Percentiles rank a stretch among this genome's conserved stretches.
phyloP scores from a whole-genome alignment of 2,113 vertebrate genomes.

The Tyto alba region DNA sequence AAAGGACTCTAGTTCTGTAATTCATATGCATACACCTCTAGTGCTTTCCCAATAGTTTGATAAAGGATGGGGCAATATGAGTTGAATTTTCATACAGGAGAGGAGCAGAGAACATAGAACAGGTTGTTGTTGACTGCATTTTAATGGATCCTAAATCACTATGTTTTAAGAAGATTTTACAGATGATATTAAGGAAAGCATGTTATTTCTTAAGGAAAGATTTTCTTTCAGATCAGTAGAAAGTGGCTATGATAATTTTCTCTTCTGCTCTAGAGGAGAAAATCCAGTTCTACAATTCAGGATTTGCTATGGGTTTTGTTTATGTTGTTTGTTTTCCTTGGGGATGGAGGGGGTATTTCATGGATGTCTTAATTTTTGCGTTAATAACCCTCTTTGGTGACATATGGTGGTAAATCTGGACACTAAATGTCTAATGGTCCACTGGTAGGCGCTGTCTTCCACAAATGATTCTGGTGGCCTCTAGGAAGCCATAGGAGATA shows the following conservation, averaged over 20 bases:
- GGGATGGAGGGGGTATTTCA: fast-evolving
- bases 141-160: not conserved
- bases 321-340: not conserved
- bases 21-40: not conserved
- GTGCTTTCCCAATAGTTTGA: not conserved
- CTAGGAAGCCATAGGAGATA: not conserved
- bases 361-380: not conserved
- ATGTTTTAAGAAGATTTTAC: not conserved
- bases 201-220: not conserved
- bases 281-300: not conserved
- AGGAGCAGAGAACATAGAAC: not conserved
- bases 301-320: not conserved
- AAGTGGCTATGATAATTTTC: not conserved
- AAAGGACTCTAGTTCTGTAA: not conserved
- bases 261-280: not conserved
- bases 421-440: not conserved
- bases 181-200: not conserved
- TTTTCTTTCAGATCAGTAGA: not conserved
- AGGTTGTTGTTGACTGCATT: not conserved
- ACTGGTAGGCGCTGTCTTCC: not conserved
- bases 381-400: not conserved
- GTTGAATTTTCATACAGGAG: not conserved
- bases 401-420: not conserved
- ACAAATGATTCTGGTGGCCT: not conserved
- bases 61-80: not conserved